Percentiles rank a stretch among this genome's conserved stretches.
Evolutionary conservation across 2,113 vertebrate genomes (phyloP).

Genomic region (Mola mola): DNA sequence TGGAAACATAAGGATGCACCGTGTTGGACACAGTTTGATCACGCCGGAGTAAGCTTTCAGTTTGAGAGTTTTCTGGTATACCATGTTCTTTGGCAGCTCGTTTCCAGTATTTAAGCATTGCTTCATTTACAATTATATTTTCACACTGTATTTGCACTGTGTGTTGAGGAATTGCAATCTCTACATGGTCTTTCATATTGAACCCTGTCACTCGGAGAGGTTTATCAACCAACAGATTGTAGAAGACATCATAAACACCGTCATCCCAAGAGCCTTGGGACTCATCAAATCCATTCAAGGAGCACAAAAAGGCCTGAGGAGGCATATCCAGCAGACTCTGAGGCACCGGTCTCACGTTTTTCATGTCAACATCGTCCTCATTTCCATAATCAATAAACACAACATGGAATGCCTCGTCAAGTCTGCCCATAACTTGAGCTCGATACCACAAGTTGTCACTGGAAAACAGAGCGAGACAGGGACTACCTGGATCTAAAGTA

Average conservation of each 20-base stretch:
- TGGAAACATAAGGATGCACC: not conserved
- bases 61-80: not conserved
- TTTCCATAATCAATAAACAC: constrained; percentile 88
- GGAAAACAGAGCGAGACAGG: constrained; percentile 83
- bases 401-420: constrained; percentile 56
- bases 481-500: constrained; percentile 71
- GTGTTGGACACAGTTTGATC: not conserved
- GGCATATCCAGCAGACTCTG: constrained; percentile 69
- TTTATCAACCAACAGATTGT: constrained; percentile 75
- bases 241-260: constrained; percentile 80
- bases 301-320: constrained; percentile 87
- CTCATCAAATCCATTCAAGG: constrained; percentile 80
- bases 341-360: constrained; percentile 77
- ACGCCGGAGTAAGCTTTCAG: not conserved
- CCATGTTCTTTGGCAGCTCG: not conserved
- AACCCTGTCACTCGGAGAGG: constrained; percentile 78
- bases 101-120: constrained; percentile 82
- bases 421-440: constrained; percentile 76
- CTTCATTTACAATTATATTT: constrained; percentile 75
- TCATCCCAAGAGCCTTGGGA: constrained; percentile 81
- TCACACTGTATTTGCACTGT: constrained; percentile 79
- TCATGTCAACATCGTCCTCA: constrained; percentile 67
- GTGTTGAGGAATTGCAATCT: constrained; percentile 71
- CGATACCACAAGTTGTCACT: constrained; percentile 84
- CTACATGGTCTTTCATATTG: constrained; percentile 42